phyloP scores from a whole-genome alignment of 2,797 vertebrate genomes.

The Sparidentex hasta region DNA sequence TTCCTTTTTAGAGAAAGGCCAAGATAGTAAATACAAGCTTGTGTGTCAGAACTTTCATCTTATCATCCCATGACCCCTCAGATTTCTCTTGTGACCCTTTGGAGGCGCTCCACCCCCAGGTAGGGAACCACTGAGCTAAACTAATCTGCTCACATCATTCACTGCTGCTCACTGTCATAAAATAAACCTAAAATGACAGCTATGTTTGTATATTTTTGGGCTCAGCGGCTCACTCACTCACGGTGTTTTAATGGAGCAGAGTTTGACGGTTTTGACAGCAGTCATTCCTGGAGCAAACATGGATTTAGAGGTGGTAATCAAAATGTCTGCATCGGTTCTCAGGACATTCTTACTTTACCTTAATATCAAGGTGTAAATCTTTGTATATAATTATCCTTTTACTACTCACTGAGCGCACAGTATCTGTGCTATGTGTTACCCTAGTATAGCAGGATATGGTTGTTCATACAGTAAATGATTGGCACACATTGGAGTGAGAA shows the following conservation, averaged over 20 bases:
- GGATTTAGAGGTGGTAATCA: not conserved
- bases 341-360: not conserved
- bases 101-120: not conserved
- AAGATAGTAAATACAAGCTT: not conserved
- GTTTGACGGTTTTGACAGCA: not conserved
- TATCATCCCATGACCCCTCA: not conserved
- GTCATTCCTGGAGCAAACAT: not conserved
- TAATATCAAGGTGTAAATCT: not conserved
- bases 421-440: too few species aligned
- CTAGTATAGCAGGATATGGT: not conserved
- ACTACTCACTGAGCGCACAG: not conserved
- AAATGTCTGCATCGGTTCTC: not conserved
- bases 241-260: not conserved
- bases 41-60: not conserved
- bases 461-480: too few species aligned
- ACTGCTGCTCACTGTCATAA: conserved; percentile 3
- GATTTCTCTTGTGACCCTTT: not conserved
- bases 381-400: not conserved
- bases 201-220: not conserved
- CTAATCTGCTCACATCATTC: not conserved
- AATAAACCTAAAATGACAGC: not conserved
- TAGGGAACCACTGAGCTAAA: not conserved
- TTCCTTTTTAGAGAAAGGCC: too few species aligned
- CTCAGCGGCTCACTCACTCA: not conserved
- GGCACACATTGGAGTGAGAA: not conserved